Base-by-base conservation (phyloP, 2,888 invertebrate genomes). In the Spialia ferax region DNA sequence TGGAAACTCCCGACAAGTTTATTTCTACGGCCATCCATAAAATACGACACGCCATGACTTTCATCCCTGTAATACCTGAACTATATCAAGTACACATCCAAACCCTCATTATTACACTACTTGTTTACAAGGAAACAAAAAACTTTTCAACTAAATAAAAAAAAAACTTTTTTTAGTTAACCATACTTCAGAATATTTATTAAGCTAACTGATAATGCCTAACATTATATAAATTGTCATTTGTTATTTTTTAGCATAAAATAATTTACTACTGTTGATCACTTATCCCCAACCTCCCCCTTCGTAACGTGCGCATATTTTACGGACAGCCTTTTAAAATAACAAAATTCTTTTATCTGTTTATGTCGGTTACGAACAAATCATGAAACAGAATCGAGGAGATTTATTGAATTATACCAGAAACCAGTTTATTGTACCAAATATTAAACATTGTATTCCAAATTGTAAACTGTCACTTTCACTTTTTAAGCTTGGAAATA, bases 1-100 rank as follows among this genome's bases (percentile, higher is more conserved):
- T 45, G 20, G 15, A 18, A 45, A 45, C 10, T 54, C 66, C 26
- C 66, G 56, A 22, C 15, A 42, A 29, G 1, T 26, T 15, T 6
- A 8, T 10, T 1, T 15, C 15, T 5, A n/a, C 3, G 6, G 54
- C 54, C 45, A 48, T 50, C 64, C 64, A 64, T 57, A 64, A 23
- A 64, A 64, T 57, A 59, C 59, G 35, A 35, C 32, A 29, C 54
- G 1, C 8, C 22, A 20, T 42, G 6, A 6, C 15, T 38, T 48
- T 23, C 11, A 50, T 13, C 6, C 7, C 4, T 42, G 1, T 42
- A n/a, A 15, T n/a, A n/a, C n/a, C 15, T 4, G 2, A 15, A 42
- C 0, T 15, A 1, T 1, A 0, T 2, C 32, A 6, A 1, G 11
- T 11, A 32, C 8, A 32, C 11, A 32, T 32, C 32, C 1, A 32